These are phyloP conservation scores for Anser brachyrhynchus DNA, from an alignment of 2,113 vertebrate species.

Conservation along the genomic window DNA sequence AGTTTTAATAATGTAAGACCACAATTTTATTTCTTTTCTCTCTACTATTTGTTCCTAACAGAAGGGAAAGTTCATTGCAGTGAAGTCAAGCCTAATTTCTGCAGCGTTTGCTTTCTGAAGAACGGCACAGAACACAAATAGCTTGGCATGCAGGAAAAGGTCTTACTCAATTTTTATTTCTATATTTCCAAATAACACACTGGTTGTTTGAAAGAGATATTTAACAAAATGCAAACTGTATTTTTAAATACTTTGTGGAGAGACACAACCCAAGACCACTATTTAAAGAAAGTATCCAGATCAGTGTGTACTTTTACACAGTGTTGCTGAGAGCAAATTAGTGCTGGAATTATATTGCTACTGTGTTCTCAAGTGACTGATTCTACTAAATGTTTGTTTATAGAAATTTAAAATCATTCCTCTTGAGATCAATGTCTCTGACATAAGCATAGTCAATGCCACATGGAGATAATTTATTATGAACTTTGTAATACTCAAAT, in stretches of 20 bases:
- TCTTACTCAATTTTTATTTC: background rate
- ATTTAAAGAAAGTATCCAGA: background rate
- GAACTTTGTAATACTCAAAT: conserved; percentile 13
- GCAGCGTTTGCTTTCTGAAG: background rate
- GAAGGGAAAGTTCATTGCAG: background rate
- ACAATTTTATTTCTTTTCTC: background rate
- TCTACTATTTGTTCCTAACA: background rate
- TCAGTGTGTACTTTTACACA: background rate
- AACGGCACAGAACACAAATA: background rate
- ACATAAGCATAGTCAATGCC: background rate
- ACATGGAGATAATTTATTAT: conserved; percentile 39
- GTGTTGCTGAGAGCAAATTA: background rate
- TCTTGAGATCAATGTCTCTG: conserved; percentile 15
- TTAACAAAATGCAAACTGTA: background rate
- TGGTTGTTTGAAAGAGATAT: background rate
- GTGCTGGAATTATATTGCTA: background rate
- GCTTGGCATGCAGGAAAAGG: background rate
- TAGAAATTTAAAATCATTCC: background rate
- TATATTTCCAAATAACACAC: background rate
- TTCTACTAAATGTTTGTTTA: background rate
- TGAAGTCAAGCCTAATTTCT: background rate
- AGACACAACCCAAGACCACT: background rate
- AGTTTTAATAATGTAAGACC: background rate
- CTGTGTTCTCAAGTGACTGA: conserved; percentile 2
- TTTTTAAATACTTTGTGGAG: background rate